Base-by-base conservation (phyloP, 2,888 invertebrate genomes). In the Didymodactylos carnosus region DNA sequence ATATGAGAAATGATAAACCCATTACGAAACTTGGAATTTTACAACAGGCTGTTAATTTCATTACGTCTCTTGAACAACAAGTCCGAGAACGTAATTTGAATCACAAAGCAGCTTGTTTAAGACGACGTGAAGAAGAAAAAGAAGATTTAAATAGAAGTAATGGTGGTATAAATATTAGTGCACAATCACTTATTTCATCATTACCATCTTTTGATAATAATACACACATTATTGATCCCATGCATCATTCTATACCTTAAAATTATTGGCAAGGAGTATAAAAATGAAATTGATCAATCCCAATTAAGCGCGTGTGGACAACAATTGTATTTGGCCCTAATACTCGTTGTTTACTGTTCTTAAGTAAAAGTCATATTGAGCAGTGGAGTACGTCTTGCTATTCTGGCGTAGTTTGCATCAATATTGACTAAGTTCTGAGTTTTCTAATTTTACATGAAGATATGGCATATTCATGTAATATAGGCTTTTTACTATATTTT, bases 21-120 rank as follows among this genome's bases (percentile, higher is more conserved):
- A 93, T 95, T 86, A 98, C 97, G 75, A 97, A 98, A 85, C 87
- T 97, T 75, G 94, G 94, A 79, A 94, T 97, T 78, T 88, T 97
- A 77, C 97, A 97, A 84, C 94, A 94, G 90, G 97, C 97, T 75
- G 97, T 97, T 40, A 92, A 94, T 86, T 94, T 97, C 79, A 97
- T 97, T 80, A 95, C 95, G 88, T 91, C 91, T 71, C 86, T 97
- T 78, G 97, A 97, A 83, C 92, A 93, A 84, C 95, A 97, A 90
- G 97, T 97, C 81, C 88, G 93, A 88, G 85, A 94, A 83, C 88
- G 94, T 78, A 94, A 94, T 85, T 87, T 98, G 78, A 98, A 98
- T 86, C 98, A 98, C 11, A 97, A 97, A 84, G 94, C 95, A 78
- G 97, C 97, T 78, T 97, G 97, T 84, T 85, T 98, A 79, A 97